Evolutionary conservation across 1,140 invertebrate species (phyloP), one percentile per base, ranked within the genome.

Genomic region (Ceratina calcarata): DNA sequence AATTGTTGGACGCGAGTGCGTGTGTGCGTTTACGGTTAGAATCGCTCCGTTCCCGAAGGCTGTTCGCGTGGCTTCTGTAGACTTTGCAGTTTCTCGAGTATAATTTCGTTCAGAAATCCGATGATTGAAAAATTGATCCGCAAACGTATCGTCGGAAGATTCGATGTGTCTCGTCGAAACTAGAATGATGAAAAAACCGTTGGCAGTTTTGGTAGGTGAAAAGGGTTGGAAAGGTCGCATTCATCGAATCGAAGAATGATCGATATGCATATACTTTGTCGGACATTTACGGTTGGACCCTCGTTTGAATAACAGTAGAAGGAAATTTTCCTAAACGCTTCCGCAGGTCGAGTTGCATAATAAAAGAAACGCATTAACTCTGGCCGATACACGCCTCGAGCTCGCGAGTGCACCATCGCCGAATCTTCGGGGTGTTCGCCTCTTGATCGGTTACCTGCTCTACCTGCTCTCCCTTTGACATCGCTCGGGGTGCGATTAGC

Each of bases 291-390:
- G 85, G 85, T 91, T 88, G 85, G 90, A 86, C 86, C 91, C 91
- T 93, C 88, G 90, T 93, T 93, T 92, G 90, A 91, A 93, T 93
- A 93, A 92, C 90, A 92, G 81, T 87, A 85, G 85, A 85, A 88
- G 70, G 68, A 87, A 91, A 92, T 93, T 93, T 93, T 83, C 91
- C 91, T 93, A 93, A 93, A 93, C 89, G 90, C 90, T 91, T 90
- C 83, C 84, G 83, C 79, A 71, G 89, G 88, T 90, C 86, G 86
- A 86, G 80, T 81, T 85, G 87, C 87, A 91, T 90, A 90, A 92
- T 92, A 91, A 91, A 93, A 89, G 90, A 86, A 90, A 90, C 87
- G 87, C 89, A 90, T 93, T 91, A 91, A 90, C 87, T 91, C 88
- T 84, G 78, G n/a, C 73, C 77, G 55, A 45, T 22, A 15, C 67